These are phyloP conservation scores for Nycticryphes semicollaris DNA, from an alignment of 2,113 vertebrate species.

Conservation along the genomic window DNA sequence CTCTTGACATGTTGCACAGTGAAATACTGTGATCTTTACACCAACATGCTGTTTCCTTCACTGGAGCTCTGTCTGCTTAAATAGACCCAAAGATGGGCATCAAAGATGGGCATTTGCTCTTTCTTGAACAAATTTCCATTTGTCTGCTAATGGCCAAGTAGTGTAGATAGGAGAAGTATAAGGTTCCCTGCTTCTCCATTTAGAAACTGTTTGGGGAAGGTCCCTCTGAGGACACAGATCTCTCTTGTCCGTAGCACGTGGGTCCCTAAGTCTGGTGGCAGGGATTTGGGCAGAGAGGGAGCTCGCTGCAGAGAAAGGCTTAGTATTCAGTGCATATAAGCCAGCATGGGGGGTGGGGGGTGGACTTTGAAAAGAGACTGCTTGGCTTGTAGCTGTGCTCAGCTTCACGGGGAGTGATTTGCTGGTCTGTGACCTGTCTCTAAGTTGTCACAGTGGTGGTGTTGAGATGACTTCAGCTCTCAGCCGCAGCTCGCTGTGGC, in stretches of 20 bases:
- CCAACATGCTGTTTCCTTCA: background rate
- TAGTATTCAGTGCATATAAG: background rate
- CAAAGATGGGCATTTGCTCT: background rate
- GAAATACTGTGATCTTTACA: background rate
- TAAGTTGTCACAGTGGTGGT: background rate
- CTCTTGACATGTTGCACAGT: background rate
- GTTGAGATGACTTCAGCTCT: background rate
- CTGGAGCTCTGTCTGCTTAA: background rate
- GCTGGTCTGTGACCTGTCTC: fast-evolving
- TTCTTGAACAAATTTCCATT: background rate
- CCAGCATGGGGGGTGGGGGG: background rate
- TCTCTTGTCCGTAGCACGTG: background rate
- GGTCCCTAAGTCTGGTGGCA: background rate
- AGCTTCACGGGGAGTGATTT: background rate
- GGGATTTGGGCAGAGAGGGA: background rate
- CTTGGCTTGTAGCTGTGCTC: background rate
- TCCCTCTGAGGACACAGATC: background rate
- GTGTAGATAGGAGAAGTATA: background rate
- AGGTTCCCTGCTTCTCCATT: background rate
- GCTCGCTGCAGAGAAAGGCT: background rate
- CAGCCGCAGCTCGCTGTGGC: fast-evolving
- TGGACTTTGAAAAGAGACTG: background rate
- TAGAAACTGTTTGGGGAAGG: background rate
- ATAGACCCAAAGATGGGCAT: background rate
- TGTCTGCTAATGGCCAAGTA: background rate